These are phyloP conservation scores for Hydrocynus forskahlii DNA, from an alignment of 2,797 vertebrate genomes.

Conservation along the genomic window DNA sequence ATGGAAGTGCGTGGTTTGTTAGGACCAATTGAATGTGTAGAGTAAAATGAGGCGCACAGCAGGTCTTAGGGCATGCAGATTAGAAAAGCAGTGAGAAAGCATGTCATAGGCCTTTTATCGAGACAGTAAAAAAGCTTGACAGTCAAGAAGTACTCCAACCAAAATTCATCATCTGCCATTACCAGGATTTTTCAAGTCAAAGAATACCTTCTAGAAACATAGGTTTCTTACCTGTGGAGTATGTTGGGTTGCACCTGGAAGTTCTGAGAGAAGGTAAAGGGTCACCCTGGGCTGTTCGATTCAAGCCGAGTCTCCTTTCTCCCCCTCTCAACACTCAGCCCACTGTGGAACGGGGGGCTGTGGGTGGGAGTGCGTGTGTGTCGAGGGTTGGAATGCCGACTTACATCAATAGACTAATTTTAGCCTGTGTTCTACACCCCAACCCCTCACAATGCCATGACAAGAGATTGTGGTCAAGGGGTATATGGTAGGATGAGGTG, in stretches of 20 bases:
- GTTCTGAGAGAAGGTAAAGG: slow-evolving; percentile 73
- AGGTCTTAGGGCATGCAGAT: not conserved
- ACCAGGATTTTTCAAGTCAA: slow-evolving; percentile 6
- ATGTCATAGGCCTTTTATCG: slow-evolving; percentile 23
- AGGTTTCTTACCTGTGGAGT: slow-evolving; percentile 73
- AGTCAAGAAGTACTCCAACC: not conserved
- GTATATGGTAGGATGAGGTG: slow-evolving; percentile 28
- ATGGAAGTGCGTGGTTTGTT: slow-evolving; percentile 2
- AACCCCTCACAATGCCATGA: slow-evolving; percentile 84
- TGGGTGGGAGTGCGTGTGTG: slow-evolving; percentile 78
- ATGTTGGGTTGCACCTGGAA: slow-evolving; percentile 65
- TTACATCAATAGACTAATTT: slow-evolving; percentile 99
- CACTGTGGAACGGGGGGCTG: slow-evolving; percentile 51
- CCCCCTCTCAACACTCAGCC: slow-evolving; percentile 84
- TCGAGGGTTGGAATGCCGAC: slow-evolving; percentile 83
- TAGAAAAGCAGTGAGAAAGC: not conserved
- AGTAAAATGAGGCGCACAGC: not conserved
- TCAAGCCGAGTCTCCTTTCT: slow-evolving; percentile 88
- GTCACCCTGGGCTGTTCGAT: slow-evolving; percentile 77
- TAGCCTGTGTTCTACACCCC: slow-evolving; percentile 89
- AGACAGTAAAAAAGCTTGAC: not conserved
- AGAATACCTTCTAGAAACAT: slow-evolving; percentile 14
- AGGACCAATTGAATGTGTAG: not conserved
- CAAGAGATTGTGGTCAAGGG: slow-evolving; percentile 17
- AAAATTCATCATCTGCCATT: slow-evolving; percentile 8